Base-by-base conservation (phyloP, 2,797 vertebrate genomes). In the Oryzias sinensis region DNA sequence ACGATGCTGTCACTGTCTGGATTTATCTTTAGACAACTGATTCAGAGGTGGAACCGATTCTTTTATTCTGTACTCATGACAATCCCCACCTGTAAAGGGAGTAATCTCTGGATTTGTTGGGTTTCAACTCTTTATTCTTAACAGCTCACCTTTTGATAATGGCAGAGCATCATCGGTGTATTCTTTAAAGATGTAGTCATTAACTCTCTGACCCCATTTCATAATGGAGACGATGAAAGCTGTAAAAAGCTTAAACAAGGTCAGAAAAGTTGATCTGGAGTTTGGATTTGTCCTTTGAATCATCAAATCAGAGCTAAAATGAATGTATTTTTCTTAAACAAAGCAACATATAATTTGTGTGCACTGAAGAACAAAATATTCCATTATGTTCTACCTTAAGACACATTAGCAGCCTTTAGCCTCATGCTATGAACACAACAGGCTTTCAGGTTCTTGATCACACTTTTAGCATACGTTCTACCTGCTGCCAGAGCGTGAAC, bases 1-100 rank as follows among this genome's bases (percentile, higher is more conserved):
- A 53, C 22, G 40, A 52, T 62, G 51, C 48, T 42, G 13, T 20
- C 16, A 1, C 46, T 53, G 47, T 22, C 27, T 49, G 56, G 18
- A 44, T 42, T 66, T 59, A 49, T 64, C 56, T 59, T 67, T 56
- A 41, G 24, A 37, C 45, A 6, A 46, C 24, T 56, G 53, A 59
- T 54, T 70, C 11, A 49, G 55, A 33, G 13, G 33, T 54, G 14
- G 20, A 14, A 50, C n/a, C 33, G 20, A 37, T 37, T 29, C 27
- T 29, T 40, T 57, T 22, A 43, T 13, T 66, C 41, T 47, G 3
- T 47, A 37, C 15, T 48, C 44, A 40, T 45, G 24, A 54, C 45
- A 20, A 53, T 20, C 33, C 42, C 46, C 9, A 48, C 53, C 15
- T 60, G 14, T 60, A 51, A 51, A 37, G 15, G 18, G 43, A 51